Percentiles rank a stretch among this genome's conserved stretches.
phyloP scores from a whole-genome alignment of 2,888 invertebrate species.

The Heliconius hortense region DNA sequence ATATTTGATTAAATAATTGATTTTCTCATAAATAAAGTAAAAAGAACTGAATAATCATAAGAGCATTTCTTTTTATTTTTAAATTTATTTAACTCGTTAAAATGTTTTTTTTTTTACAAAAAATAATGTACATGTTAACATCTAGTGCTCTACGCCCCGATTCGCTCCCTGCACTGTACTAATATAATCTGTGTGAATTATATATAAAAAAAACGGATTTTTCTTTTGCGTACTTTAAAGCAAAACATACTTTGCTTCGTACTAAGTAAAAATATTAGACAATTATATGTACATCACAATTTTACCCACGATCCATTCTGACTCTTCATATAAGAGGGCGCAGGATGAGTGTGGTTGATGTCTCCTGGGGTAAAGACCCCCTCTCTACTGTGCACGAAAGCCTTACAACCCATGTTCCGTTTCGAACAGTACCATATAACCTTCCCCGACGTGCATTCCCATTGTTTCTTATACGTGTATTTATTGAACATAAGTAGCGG shows the following conservation, averaged over 20 bases:
- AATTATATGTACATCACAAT: slow-evolving; percentile 25
- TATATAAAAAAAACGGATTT: not conserved
- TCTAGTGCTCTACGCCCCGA: no score
- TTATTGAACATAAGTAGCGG: slow-evolving; percentile 43
- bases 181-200: not conserved
- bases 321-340: slow-evolving; percentile 40
- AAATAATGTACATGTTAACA: no score
- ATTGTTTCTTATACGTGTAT: slow-evolving; percentile 42
- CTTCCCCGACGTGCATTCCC: slow-evolving; percentile 40
- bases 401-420: slow-evolving; percentile 44
- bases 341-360: slow-evolving; percentile 37
- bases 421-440: slow-evolving; percentile 47
- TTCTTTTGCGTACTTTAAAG: not conserved
- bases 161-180: not conserved
- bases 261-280: not conserved
- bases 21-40: not conserved
- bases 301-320: slow-evolving; percentile 44
- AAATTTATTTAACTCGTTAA: not conserved
- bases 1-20: not conserved
- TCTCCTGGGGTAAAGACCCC: slow-evolving; percentile 40
- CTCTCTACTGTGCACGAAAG: slow-evolving; percentile 40
- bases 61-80: not conserved
- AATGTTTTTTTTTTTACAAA: no score
- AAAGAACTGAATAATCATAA: not conserved
- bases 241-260: not conserved